Conservation (phyloP, 2,797 vertebrate species). For the Ciconia nigra region DNA sequence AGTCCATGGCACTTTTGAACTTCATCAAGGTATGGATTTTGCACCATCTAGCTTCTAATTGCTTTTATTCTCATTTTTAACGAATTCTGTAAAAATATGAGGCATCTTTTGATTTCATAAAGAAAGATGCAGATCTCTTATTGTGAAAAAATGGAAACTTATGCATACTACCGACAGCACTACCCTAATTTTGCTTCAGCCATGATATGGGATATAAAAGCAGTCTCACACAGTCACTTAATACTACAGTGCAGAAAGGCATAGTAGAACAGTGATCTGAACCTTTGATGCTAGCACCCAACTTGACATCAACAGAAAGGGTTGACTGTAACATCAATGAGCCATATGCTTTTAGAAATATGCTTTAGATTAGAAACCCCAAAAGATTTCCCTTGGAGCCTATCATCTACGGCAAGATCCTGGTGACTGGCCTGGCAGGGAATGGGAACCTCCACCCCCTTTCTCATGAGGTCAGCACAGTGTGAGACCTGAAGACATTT, state of each 20-base stretch:
- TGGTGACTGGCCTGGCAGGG: background rate
- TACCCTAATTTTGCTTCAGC: background rate
- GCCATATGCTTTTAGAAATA: background rate
- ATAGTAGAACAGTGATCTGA: background rate
- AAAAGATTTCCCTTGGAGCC: background rate
- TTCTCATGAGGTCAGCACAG: background rate
- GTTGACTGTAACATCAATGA: background rate
- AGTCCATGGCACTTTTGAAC: background rate
- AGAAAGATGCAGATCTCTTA: background rate
- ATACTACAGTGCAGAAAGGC: background rate
- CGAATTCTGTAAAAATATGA: background rate
- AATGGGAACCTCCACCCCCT: fast-evolving
- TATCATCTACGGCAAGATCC: background rate
- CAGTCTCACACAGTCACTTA: background rate
- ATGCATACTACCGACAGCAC: background rate
- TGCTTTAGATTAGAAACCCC: background rate
- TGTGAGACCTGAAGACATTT: background rate
- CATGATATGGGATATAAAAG: background rate
- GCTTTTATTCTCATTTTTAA: background rate
- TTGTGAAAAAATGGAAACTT: background rate
- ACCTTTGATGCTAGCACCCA: background rate
- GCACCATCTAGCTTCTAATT: background rate
- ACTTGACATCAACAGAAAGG: background rate
- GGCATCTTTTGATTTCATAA: background rate
- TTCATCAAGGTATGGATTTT: background rate